A percentile compares a stretch with the other conserved stretches of the same genome.
Evolutionary conservation across 2,113 vertebrate genomes (phyloP).

Genomic region (Pelvicachromis taeniatus): DNA sequence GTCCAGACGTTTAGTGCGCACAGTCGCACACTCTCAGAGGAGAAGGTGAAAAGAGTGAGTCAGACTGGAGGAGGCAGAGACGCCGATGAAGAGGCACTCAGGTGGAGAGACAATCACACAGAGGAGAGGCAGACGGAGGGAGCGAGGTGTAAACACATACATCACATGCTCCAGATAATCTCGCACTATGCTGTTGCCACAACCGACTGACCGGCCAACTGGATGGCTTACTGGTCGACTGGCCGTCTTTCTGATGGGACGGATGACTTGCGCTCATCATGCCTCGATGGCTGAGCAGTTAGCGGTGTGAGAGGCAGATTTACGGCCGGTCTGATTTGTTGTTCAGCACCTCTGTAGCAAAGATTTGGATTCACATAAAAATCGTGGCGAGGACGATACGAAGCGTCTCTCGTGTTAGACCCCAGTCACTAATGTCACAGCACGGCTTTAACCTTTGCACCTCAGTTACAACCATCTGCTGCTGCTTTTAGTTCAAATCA

Average conservation of each 20-base stretch:
- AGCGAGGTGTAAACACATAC: slow-evolving; percentile 23
- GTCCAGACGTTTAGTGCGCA: slow-evolving; percentile 13
- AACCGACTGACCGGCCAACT: slow-evolving; percentile 3
- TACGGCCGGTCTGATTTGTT: background rate
- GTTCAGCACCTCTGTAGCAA: background rate
- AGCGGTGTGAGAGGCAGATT: background rate
- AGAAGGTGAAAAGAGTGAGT: slow-evolving; percentile 5
- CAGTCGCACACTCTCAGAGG: background rate
- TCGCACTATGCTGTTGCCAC: slow-evolving; percentile 16
- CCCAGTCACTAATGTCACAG: background rate
- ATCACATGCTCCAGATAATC: slow-evolving; percentile 56
- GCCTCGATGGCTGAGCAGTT: background rate
- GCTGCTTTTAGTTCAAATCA: background rate
- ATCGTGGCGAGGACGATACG: fast-evolving
- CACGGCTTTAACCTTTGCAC: background rate
- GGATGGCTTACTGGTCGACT: background rate
- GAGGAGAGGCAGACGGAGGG: background rate
- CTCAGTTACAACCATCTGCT: background rate
- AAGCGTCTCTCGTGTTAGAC: background rate
- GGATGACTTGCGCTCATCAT: background rate
- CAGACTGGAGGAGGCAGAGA: background rate
- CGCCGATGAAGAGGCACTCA: background rate
- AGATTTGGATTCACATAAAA: background rate
- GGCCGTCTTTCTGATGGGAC: background rate
- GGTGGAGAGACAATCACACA: slow-evolving; percentile 13